Percentiles rank a stretch among this genome's conserved stretches.
These are phyloP conservation scores for Mola mola DNA, from an alignment of 2,113 vertebrate genomes.

Conservation along the genomic window DNA sequence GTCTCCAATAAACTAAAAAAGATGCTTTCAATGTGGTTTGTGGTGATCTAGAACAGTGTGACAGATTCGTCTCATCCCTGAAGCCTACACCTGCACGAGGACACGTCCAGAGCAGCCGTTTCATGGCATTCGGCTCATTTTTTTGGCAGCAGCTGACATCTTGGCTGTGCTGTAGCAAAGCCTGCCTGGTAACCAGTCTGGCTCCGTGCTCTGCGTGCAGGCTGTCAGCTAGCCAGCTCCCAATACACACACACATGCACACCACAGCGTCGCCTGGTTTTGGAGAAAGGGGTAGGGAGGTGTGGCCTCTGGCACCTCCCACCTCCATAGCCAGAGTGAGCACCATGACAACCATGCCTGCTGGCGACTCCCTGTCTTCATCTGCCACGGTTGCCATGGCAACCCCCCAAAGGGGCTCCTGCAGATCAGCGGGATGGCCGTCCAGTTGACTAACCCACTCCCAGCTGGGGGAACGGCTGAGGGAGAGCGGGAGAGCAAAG, in stretches of 20 bases:
- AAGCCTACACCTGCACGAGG: conserved; percentile 58
- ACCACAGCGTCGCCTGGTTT: conserved; percentile 61
- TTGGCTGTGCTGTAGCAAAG: conserved; percentile 53
- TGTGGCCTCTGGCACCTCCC: conserved; percentile 77
- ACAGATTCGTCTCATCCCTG: conserved; percentile 39
- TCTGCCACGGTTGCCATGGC: conserved; percentile 81
- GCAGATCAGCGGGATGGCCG: conserved; percentile 81
- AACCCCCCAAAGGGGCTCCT: conserved; percentile 81
- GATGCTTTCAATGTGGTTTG: conserved; percentile 5
- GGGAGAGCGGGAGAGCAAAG: conserved; percentile 56
- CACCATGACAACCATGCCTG: conserved; percentile 84
- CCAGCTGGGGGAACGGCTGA: conserved; percentile 76
- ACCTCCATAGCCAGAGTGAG: conserved; percentile 74
- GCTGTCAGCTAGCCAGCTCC: conserved; percentile 50
- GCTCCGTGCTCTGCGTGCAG: conserved; percentile 59
- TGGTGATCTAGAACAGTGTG: conserved; percentile 13
- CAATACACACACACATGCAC: conserved; percentile 20
- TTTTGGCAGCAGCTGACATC: conserved; percentile 40
- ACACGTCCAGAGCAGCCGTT: conserved; percentile 31
- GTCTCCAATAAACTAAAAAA: conserved; percentile 4
- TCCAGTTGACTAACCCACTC: conserved; percentile 82
- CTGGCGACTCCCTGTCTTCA: conserved; percentile 84
- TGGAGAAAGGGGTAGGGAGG: conserved; percentile 67
- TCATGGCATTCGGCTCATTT: conserved; percentile 34
- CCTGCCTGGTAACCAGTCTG: conserved; percentile 75